Base-by-base conservation (phyloP, 2,888 invertebrate species). In the Drepana falcataria region DNA sequence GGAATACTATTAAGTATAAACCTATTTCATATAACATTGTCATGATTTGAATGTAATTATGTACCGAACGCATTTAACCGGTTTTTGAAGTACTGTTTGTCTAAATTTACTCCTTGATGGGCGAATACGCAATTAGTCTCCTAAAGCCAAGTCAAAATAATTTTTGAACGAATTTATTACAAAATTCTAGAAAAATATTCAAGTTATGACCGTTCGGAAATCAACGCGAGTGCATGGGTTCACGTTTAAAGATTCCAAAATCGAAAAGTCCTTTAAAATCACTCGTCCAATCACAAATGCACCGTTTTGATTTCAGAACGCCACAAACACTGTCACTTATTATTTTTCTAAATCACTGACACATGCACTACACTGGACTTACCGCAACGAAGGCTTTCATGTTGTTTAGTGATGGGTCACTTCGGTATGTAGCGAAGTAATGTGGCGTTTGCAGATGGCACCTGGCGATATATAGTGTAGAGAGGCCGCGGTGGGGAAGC, bases 361-460 rank as follows among this genome's bases (percentile, higher is more conserved):
- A 78, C 81, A 65, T 63, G 63, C 81, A 79, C 75, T 65, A 63
- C 83, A 83, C 86, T 82, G 66, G 73, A 91, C 90, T 91, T 88
- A 91, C 91, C 91, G 91, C 90, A 84, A 87, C 87, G 87, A 88
- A 91, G 87, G 89, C 84, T 84, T 84, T 91, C 91, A 91, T 91
- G 87, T 61, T 90, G 88, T 76, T 79, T 85, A 81, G 81, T 85
- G 83, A 79, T 85, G 83, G 85, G 86, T 87, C 87, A 89, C 87
- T 85, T 77, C 80, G 85, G 86, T 76, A 82, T 79, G 79, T 77
- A 68, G 80, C 78, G 87, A 82, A 85, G 85, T 83, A 79, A 75
- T 89, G 87, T 88, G 88, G 79, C 83, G 84, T 59, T 69, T 71
- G 60, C 68, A 77, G 79, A 74, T 74, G 75, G 68, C 75, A 79